Conservation (phyloP, 1,140 invertebrate genomes). For the Scaptomyza montana region DNA sequence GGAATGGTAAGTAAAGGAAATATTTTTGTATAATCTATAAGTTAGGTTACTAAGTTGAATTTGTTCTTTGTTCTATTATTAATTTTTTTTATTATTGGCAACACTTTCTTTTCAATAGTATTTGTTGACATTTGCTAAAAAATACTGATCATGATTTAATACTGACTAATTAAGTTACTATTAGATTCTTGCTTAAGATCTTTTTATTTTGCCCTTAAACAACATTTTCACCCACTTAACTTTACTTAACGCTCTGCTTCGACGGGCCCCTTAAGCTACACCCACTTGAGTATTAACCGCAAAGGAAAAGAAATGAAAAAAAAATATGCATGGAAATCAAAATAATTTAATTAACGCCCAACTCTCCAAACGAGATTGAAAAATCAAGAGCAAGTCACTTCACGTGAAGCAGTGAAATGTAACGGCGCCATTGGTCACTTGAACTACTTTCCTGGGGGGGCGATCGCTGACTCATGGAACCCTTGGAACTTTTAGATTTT, state of each 20-base stretch:
- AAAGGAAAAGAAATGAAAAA: slow-evolving; percentile 32
- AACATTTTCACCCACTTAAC: slow-evolving; percentile 37
- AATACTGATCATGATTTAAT: too few relatives aligned
- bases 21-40: not conserved
- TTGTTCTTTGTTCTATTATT: too few relatives aligned
- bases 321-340: slow-evolving; percentile 43
- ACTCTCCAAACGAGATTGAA: slow-evolving; percentile 6
- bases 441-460: slow-evolving; percentile 63
- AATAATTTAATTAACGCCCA: slow-evolving; percentile 74
- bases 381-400: slow-evolving; percentile 30
- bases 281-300: slow-evolving; percentile 43
- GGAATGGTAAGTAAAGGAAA: slow-evolving; percentile 53
- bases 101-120: too few relatives aligned
- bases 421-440: slow-evolving; percentile 73
- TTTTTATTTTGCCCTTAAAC: slow-evolving; percentile 25
- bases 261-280: slow-evolving; percentile 6
- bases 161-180: not conserved
- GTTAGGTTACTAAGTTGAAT: too few relatives aligned
- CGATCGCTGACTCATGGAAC: slow-evolving; percentile 37
- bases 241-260: slow-evolving; percentile 21
- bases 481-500: not conserved
- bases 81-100: too few relatives aligned
- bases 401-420: slow-evolving; percentile 71
- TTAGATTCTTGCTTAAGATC: slow-evolving; percentile 6
- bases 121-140: too few relatives aligned